These are phyloP conservation scores for Syrmaticus mikado DNA, from an alignment of 2,113 vertebrate genomes.

Conservation along the genomic window DNA sequence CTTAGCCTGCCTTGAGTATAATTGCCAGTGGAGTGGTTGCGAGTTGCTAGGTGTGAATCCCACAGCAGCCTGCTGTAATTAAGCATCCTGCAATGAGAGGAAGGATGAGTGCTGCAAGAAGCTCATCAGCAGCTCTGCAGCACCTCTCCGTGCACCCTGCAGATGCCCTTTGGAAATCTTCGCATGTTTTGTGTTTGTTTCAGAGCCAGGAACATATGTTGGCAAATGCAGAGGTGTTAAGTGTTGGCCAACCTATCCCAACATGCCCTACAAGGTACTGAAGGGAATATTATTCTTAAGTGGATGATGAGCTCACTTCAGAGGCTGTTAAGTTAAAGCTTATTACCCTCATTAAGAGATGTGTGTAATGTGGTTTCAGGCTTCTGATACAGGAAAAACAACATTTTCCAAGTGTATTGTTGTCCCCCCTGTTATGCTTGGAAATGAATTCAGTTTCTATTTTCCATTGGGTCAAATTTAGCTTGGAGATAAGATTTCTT, in stretches of 20 bases:
- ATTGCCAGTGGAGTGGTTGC: background rate
- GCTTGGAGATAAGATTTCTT: background rate
- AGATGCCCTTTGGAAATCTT: conserved; percentile 15
- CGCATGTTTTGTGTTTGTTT: conserved; percentile 7
- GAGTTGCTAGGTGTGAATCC: conserved; percentile 13
- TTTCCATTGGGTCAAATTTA: background rate
- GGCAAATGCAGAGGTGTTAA: conserved; percentile 53
- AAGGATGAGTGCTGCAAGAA: background rate
- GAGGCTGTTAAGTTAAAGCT: conserved; percentile 41
- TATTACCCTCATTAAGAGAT: conserved; percentile 48
- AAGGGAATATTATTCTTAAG: conserved; percentile 32
- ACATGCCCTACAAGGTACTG: background rate
- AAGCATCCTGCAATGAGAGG: conserved; percentile 2
- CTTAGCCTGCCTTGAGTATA: background rate
- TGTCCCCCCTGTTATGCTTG: conserved; percentile 4
- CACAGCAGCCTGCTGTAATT: background rate
- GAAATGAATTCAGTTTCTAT: conserved; percentile 23
- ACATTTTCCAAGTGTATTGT: conserved; percentile 19
- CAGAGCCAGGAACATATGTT: conserved; percentile 46
- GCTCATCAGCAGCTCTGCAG: background rate
- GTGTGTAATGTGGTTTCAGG: conserved; percentile 20
- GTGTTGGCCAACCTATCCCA: conserved; percentile 27
- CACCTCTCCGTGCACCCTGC: background rate
- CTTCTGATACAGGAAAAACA: conserved; percentile 19
- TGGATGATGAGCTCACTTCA: conserved; percentile 53